Base-by-base conservation (phyloP, 2,113 vertebrate genomes). In the Ochotona princeps region DNA sequence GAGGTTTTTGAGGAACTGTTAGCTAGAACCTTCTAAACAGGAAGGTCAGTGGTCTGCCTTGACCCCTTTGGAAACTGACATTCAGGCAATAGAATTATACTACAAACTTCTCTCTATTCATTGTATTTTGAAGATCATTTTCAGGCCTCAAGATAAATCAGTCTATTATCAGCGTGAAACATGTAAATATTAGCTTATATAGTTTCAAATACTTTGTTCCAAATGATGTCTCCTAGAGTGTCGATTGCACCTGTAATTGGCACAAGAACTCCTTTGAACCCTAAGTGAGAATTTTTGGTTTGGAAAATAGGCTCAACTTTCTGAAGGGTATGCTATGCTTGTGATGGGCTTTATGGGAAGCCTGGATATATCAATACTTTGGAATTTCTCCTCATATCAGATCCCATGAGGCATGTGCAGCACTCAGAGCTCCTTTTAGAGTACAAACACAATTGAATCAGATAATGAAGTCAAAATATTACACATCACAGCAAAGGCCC, bases 141-240 rank as follows among this genome's bases (percentile, higher is more conserved):
- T 60, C 61, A 94, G 93, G 49, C 79, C 15, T 80, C 14, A 79
- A 92, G 57, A 89, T 86, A 91, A 83, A 65, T 76, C 23, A 10
- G 18, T 12, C 32, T 69, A 14, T 70, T 74, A 35, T 44, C 30
- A 69, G 25, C 57, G 38, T 47, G 65, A 81, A 83, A 47, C 44
- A 83, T 49, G 14, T 35, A 60, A 87, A 72, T 76, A 15, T 83
- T 44, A 44, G 3, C 38, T 83, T 23, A 12, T 32, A 8, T 73
- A 38, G 5, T 84, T 83, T 38, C 38, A 92, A 70, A 72, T 92
- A 67, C 47, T 25, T 61, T 5, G 86, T 7, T 76, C 63, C 32
- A 73, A 87, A 90, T 18, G 60, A 13, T 66, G 32, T 90, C 60
- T 66, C n/a, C 51, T 26, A 92, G 38, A 70, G 20, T 83, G 30